These are phyloP conservation scores for Myotis davidii DNA, from an alignment of 2,113 vertebrate species.

Conservation along the genomic window DNA sequence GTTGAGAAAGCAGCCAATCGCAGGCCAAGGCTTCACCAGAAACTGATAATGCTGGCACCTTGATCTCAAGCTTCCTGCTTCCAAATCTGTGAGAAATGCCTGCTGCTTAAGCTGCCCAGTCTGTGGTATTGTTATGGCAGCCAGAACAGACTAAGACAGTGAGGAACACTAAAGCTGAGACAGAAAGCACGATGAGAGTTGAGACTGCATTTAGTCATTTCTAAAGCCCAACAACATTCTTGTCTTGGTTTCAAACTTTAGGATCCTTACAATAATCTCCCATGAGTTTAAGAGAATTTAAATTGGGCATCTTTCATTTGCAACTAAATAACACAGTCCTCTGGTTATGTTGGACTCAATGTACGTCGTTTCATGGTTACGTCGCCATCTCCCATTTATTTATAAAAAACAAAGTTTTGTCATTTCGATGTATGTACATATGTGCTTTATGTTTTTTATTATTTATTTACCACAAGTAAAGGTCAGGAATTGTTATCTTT, in stretches of 20 bases:
- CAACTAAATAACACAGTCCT: not conserved
- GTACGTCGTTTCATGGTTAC: too few relatives aligned
- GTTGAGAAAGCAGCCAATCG: not conserved
- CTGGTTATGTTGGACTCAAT: too few relatives aligned
- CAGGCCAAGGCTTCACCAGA: not conserved
- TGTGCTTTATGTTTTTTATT: too few relatives aligned
- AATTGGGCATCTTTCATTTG: not conserved
- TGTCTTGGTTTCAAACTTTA: constrained; percentile 12
- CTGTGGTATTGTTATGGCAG: not conserved
- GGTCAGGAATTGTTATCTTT: too few relatives aligned
- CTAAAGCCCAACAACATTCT: not conserved
- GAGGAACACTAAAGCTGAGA: not conserved
- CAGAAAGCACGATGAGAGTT: not conserved
- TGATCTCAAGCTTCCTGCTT: not conserved
- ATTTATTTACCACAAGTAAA: too few relatives aligned
- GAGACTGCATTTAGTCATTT: not conserved
- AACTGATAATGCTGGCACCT: not conserved
- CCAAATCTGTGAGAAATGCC: not conserved
- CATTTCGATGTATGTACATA: too few relatives aligned
- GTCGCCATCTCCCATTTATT: too few relatives aligned
- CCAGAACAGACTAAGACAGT: not conserved
- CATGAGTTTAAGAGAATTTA: not conserved
- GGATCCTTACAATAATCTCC: not conserved
- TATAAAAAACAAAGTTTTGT: too few relatives aligned
- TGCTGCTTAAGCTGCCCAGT: not conserved